A percentile compares a stretch with the other conserved stretches of the same genome.
phyloP scores from a whole-genome alignment of 2,113 vertebrate genomes.

The Microtus oregoni region DNA sequence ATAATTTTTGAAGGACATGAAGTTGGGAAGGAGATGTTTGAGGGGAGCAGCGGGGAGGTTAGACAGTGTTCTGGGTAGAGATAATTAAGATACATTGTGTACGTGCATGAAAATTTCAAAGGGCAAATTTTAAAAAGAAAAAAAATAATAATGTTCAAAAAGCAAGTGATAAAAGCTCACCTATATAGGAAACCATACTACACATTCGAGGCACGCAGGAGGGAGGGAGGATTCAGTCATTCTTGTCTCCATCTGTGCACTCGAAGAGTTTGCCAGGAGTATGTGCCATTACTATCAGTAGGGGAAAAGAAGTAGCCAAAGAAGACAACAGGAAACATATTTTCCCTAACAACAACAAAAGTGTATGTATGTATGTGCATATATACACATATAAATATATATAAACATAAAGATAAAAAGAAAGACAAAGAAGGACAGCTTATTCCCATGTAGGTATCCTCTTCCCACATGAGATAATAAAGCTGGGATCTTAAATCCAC shows the following conservation, averaged over 20 bases:
- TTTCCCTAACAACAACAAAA: background rate
- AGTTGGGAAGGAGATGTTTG: background rate
- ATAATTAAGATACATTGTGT: background rate
- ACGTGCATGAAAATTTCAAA: background rate
- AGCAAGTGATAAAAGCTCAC: background rate
- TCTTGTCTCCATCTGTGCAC: background rate
- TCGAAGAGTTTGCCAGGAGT: background rate
- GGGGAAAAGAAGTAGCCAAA: background rate
- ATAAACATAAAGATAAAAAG: background rate
- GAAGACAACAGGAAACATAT: constrained; percentile 1
- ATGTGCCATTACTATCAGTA: background rate
- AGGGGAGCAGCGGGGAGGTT: too few relatives aligned
- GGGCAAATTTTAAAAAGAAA: background rate
- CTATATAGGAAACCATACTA: background rate
- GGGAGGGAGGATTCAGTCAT: background rate
- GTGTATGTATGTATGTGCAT: background rate
- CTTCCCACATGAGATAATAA: background rate
- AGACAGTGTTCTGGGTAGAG: background rate
- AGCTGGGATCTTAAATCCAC: background rate
- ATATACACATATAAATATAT: background rate
- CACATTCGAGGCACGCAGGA: background rate
- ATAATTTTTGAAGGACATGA: background rate
- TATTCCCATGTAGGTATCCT: background rate
- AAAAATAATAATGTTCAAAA: background rate
- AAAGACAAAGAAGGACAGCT: background rate